phyloP scores from a whole-genome alignment of 2,888 invertebrate species.

The Himalopsyche japonica region DNA sequence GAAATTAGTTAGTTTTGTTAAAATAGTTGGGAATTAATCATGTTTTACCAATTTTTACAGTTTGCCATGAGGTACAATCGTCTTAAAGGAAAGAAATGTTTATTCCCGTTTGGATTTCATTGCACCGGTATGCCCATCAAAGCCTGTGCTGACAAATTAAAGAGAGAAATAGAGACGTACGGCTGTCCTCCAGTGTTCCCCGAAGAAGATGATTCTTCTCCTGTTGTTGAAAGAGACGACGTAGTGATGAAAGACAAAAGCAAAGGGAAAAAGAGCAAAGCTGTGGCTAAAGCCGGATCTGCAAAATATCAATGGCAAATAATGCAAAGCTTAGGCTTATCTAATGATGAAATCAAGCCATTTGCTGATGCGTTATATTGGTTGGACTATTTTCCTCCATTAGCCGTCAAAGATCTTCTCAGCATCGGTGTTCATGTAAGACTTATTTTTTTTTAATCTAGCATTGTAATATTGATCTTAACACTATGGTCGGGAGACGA shows the following conservation, averaged over 20 bases:
- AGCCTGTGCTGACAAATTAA: constrained; percentile 97
- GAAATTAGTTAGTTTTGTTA: too few relatives aligned
- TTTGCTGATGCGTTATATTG: constrained; percentile 92
- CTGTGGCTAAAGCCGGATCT: constrained; percentile 84
- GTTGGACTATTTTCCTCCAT: constrained; percentile 96
- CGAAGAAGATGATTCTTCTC: constrained; percentile 56
- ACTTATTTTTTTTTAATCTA: background rate
- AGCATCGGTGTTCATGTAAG: constrained; percentile 88
- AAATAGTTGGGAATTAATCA: background rate
- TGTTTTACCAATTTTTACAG: constrained; percentile 51
- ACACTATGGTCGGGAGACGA: too few relatives aligned
- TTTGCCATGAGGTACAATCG: constrained; percentile 91
- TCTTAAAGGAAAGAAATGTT: constrained; percentile 84
- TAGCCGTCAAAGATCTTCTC: constrained; percentile 83
- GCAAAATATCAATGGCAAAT: constrained; percentile 99
- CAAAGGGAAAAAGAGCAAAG: constrained; percentile 96
- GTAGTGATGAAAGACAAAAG: constrained; percentile 77
- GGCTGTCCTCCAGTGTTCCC: constrained; percentile 95
- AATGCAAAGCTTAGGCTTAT: constrained; percentile 89
- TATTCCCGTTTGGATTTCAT: constrained; percentile 98
- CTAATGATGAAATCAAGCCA: constrained; percentile 87
- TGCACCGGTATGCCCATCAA: constrained; percentile 99
- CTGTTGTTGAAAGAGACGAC: constrained; percentile 56
- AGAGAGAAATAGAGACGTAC: constrained; percentile 87
- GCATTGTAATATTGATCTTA: too few relatives aligned